Base-by-base conservation (phyloP, 2,113 vertebrate genomes). In the Eurypyga helias region DNA sequence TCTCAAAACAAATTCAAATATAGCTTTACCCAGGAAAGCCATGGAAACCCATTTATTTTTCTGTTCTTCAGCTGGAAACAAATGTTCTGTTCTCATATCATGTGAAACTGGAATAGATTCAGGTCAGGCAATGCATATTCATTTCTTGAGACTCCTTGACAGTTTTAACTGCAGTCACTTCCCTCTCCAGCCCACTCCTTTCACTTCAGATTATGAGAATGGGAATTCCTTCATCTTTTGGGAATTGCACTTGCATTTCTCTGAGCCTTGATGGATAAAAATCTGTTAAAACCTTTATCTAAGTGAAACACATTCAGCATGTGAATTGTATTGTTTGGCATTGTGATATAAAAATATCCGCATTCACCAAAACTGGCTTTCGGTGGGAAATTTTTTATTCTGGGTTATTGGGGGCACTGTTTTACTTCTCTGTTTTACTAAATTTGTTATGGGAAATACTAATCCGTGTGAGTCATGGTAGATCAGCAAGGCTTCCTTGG, bases 101-200 rank as follows among this genome's bases (percentile, higher is more conserved):
- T 45, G 25, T 69, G 70, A 91, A 95, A 96, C 77, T 96, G 93
- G 96, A 97, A 83, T 70, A 76, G 83, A 77, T 95, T 97, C 87
- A 91, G 89, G 81, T 91, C 87, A 94, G 82, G 57, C 85, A 95
- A 72, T 79, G 57, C 17, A 18, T 89, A 81, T 92, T 96, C 87
- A 73, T 92, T 95, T 70, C 76, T 78, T 81, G 81, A 95, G 93
- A 76, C 49, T 96, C 87, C 92, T 93, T 93, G 89, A 85, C 70
- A 82, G 54, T 73, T 94, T 77, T 82, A 92, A 84, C 88, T 90
- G 5, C 29, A 92, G 83, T 86, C 24, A 85, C 73, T 96, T 96
- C 77, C 73, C 81, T 95, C 89, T 96, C 24, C 92, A 84, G 61
- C 95, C 91, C 83, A 91, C 93, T 96, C 90, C 81, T 95, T 96